Conservation (phyloP, 1,140 invertebrate genomes). For the Pseudachorutes palmiensis region DNA sequence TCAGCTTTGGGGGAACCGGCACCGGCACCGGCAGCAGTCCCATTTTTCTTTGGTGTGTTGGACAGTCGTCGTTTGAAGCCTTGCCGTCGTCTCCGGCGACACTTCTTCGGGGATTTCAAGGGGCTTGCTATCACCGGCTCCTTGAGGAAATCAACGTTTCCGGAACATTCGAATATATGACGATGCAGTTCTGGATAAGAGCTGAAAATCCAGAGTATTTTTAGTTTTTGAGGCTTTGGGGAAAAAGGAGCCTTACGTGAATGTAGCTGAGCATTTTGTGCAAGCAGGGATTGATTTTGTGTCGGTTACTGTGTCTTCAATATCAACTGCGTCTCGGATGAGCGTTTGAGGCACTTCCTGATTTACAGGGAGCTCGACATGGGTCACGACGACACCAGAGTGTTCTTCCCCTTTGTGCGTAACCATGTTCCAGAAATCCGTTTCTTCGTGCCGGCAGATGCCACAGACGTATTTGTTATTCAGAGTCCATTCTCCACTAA, state of each 20-base stretch:
- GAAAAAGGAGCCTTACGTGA: constrained; percentile 25
- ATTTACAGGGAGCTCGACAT: constrained; percentile 28
- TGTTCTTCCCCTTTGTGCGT: constrained; percentile 36
- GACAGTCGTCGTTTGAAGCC: constrained; percentile 37
- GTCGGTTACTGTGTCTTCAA: background rate
- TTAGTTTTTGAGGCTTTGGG: background rate
- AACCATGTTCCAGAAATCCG: constrained; percentile 37
- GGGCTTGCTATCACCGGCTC: constrained; percentile 11
- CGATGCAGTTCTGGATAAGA: constrained; percentile 32
- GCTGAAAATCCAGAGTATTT: constrained; percentile 8
- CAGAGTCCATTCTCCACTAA: constrained; percentile 35
- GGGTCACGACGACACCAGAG: constrained; percentile 34
- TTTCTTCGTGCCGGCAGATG: constrained; percentile 35
- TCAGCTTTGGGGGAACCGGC: background rate
- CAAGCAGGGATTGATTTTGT: constrained; percentile 15
- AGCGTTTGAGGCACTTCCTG: constrained; percentile 15
- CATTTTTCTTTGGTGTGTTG: constrained; percentile 30
- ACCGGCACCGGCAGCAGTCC: constrained; percentile 11
- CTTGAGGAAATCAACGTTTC: constrained; percentile 28
- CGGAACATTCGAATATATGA: constrained; percentile 38
- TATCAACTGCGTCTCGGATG: background rate
- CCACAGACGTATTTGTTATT: constrained; percentile 30
- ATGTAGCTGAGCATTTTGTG: constrained; percentile 32
- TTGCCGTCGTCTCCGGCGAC: constrained; percentile 13
- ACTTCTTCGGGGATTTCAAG: constrained; percentile 28